phyloP scores from a whole-genome alignment of 2,888 invertebrate genomes.

The Eristalinus aeneus region DNA sequence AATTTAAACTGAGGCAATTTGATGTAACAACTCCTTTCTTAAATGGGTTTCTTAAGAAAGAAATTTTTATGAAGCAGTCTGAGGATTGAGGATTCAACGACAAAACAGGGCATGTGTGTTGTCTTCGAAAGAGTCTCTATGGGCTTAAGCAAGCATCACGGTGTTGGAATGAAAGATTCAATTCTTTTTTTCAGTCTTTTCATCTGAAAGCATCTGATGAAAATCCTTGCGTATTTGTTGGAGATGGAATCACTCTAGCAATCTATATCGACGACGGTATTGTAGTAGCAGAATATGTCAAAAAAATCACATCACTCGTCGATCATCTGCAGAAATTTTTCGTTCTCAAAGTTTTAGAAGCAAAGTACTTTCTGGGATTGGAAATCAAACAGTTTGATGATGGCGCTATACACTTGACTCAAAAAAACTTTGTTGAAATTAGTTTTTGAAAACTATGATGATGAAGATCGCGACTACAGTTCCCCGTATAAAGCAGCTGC shows the following conservation, averaged over 20 bases:
- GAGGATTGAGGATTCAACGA: constrained; percentile 62
- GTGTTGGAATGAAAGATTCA: neutral
- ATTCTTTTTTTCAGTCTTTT: constrained; percentile 10
- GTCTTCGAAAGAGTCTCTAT: constrained; percentile 65
- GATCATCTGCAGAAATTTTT: neutral
- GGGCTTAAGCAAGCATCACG: constrained; percentile 68
- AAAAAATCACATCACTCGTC: neutral
- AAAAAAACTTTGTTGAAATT: constrained; percentile 20
- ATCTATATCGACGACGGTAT: constrained; percentile 74
- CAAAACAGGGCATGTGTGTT: constrained; percentile 65
- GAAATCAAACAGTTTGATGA: no score
- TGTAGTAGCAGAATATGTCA: constrained; percentile 45
- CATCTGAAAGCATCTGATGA: constrained; percentile 62
- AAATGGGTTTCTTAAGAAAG: constrained; percentile 51
- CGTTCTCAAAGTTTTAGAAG: neutral
- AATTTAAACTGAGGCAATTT: constrained; percentile 47
- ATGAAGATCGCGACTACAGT: neutral
- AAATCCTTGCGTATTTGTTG: neutral
- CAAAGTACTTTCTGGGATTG: neutral
- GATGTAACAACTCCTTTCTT: constrained; percentile 65
- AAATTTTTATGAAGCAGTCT: constrained; percentile 63
- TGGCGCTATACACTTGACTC: constrained; percentile 17
- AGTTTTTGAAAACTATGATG: neutral
- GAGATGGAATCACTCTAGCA: constrained; percentile 49
- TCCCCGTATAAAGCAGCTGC: constrained; percentile 23